A percentile compares a stretch with the other conserved stretches of the same genome.
Conservation (phyloP, 2,888 invertebrate species). For the Ceriagrion tenellum region DNA sequence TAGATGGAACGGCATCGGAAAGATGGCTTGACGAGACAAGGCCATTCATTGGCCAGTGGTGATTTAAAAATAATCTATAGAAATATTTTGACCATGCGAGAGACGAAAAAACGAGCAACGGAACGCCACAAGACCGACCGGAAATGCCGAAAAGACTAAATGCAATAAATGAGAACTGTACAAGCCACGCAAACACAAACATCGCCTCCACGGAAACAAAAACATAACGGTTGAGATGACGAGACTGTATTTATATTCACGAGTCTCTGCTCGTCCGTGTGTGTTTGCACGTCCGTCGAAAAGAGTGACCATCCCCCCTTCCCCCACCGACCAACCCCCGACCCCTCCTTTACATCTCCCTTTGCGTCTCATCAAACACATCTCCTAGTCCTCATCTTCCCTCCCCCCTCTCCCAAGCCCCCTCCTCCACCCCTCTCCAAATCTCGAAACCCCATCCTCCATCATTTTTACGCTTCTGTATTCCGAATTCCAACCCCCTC, state of each 20-base stretch:
- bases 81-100: not conserved
- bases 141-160: not conserved
- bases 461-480: not conserved
- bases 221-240: conserved; percentile 38
- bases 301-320: not conserved
- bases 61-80: too few species aligned
- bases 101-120: not conserved
- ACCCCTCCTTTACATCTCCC: too few species aligned
- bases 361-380: not conserved
- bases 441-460: not conserved
- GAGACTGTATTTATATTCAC: conserved; percentile 35
- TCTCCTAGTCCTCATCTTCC: not conserved
- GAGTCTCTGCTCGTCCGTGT: not conserved
- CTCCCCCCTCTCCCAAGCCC: not conserved
- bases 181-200: not conserved
- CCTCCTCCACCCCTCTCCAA: not conserved
- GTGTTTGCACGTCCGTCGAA: not conserved
- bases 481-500: not conserved
- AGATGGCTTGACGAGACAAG: too few species aligned
- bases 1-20: too few species aligned
- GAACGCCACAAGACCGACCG: not conserved
- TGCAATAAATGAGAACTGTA: not conserved
- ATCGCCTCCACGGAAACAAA: conserved; percentile 18
- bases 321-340: too few species aligned
- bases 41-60: too few species aligned